Evolutionary conservation across 2,888 invertebrate species (phyloP), one percentile per base, ranked within the genome.

Genomic region (Globia sparganii): DNA sequence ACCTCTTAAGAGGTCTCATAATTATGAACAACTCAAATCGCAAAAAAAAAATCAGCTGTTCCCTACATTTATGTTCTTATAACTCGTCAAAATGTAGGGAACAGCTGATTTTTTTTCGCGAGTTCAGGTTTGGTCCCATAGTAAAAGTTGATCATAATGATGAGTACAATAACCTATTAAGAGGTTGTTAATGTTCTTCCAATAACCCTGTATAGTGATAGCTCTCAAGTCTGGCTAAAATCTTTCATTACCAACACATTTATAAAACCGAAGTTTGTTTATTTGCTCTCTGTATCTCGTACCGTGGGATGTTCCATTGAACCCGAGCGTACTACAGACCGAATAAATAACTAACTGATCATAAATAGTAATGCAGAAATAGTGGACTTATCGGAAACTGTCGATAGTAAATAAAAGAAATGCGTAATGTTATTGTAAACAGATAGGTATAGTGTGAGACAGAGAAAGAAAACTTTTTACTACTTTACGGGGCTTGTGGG

Each of bases 221-320:
- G 0, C 21, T 21, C 21, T 21, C 21, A 76, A 15, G 43, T 78
- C 76, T 76, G 76, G 58, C 15, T 46, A 58, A 76, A 37, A 15
- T 78, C 66, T 49, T 37, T 78, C 78, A 46, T 58, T n/a, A 28
- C 18, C 4, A n/a, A 77, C 15, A 25, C 46, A 28, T 61, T 79
- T 78, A 70, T 53, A 62, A 77, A 56, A n/a, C 28, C 8, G 18
- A n/a, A 15, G n/a, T 62, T 70, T 71, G 62, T 79, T 77, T 77
- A 71, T 58, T 77, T 49, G 3, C 9, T 43, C 25, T 61, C 49
- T 40, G 11, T n/a, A 21, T 6, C 18, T 28, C 31, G 40, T 11
- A 40, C 1, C 18, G 62, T 46, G 71, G 28, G n/a, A 62, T 43
- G 61, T 37, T 56, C 18, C 79, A 77, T 62, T 79, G 80, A 77